phyloP scores from a whole-genome alignment of 2,113 vertebrate species.

The Psophia crepitans region DNA sequence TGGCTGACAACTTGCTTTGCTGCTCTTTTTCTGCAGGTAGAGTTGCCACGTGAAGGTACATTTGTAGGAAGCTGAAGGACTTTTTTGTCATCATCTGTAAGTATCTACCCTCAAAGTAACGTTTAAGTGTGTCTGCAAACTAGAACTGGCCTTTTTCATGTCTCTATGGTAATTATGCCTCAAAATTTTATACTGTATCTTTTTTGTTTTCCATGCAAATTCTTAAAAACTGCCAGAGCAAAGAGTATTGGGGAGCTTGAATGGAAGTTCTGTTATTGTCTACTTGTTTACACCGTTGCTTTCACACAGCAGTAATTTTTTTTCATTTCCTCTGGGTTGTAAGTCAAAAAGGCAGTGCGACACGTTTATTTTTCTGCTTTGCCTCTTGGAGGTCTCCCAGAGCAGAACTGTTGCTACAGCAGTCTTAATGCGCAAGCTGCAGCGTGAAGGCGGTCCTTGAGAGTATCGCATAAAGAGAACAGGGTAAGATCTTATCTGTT shows the following conservation, averaged over 20 bases:
- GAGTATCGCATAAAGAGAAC: not conserved
- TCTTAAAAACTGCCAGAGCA: not conserved
- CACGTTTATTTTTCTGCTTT: not conserved
- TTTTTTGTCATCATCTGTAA: slow-evolving; percentile 7
- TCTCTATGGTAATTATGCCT: not conserved
- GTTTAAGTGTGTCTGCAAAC: not conserved
- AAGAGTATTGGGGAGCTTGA: not conserved
- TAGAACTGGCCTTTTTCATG: not conserved
- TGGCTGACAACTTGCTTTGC: not conserved
- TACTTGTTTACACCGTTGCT: not conserved
- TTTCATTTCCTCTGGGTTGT: not conserved
- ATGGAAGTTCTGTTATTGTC: not conserved
- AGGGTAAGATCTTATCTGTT: not conserved
- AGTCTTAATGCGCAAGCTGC: not conserved
- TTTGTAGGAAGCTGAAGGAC: not conserved
- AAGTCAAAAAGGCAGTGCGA: not conserved
- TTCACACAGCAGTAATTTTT: not conserved
- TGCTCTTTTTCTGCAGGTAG: slow-evolving; percentile 12
- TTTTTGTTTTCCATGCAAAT: not conserved
- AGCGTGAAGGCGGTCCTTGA: not conserved
- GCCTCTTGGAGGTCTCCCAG: not conserved
- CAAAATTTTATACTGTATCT: not conserved
- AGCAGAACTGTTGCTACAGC: not conserved
- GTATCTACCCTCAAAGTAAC: not conserved
- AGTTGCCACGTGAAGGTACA: not conserved